Base-by-base conservation (phyloP, 2,113 vertebrate species). In the Copsychus sechellarum region DNA sequence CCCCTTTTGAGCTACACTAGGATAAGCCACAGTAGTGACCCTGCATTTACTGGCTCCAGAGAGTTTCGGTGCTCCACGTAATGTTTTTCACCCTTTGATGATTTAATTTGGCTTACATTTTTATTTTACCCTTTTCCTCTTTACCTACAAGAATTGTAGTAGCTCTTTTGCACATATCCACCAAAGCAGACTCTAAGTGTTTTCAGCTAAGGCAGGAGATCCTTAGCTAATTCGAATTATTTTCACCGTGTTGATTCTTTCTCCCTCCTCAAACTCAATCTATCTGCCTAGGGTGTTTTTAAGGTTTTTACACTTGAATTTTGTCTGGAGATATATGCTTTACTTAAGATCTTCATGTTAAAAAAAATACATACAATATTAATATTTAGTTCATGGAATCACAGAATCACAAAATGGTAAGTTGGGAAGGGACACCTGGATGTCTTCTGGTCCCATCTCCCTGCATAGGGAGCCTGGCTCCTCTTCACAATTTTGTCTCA, bases 241-340 rank as follows among this genome's bases (percentile, higher is more conserved):
- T 70, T 36, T 83, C 0, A 0, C 33, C 50, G 12, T 12, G 2
- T 22, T 62, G 47, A 71, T 71, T 81, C 34, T 0, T 0, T 77
- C 34, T 64, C 38, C 38, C 51, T 60, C 13, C 13, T 50, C 22
- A 19, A 34, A 16, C 21, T 71, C 20, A 19, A 11, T 50, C 28
- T 56, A 2, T 36, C 20, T 80, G 8, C 23, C 34, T 71, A 20
- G 18, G 14, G 29, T 57, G 5, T 36, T 43, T 62, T 79, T 33
- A 23, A 48, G 17, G 31, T 43, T 81, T 82, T 67, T 22, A 25
- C 19, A 62, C 29, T 50, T 69, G 34, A 88, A 33, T 78, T 73
- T 93, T 60, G 0, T 72, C 64, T 65, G n/a, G 48, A 58, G 29
- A 47, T 38, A 25, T 8, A 38, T 14, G 16, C 45, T 84, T 76